Evolutionary conservation across 2,113 vertebrate species (phyloP), one percentile per base, ranked within the genome.

Genomic region (Prunella himalayana): DNA sequence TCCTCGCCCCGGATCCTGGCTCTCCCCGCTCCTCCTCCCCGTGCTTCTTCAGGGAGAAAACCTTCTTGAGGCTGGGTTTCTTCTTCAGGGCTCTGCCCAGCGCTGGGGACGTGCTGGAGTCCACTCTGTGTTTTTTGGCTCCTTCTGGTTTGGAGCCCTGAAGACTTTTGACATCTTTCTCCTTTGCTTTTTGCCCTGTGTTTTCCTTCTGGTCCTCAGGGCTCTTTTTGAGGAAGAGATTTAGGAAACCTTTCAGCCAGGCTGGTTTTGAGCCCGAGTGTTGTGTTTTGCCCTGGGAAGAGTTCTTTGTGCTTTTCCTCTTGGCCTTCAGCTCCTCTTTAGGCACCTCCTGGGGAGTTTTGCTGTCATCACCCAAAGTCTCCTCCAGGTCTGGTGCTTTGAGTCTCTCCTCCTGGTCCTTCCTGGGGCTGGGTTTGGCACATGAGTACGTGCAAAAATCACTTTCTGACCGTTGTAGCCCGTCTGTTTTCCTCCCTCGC

Each of bases 171-270:
- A 94, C 93, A 7, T 98, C 98, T 59, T 97, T 98, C 22, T 98
- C 98, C 57, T 98, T 98, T 3, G 45, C 57, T 86, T 95, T 99
- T 53, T 78, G 97, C 61, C 49, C 61, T 22, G 73, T 13, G 3
- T 87, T 95, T 33, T 98, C 98, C 20, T 97, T 98, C 68, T 97
- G 97, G 9, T 99, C 98, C 50, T 99, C 98, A 1, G 44, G 53
- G 25, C 73, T 95, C 33, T 82, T 98, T 88, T 77, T 98, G 42
- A 98, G 86, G 78, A 99, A 95, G 28, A 98, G 64, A 53, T 91
- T 98, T 13, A 99, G 3, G 11, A 99, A 1, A 3, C 17, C 94
- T 95, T 98, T 99, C 63, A 98, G 51, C 97, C 97, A 98, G 82
- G 69, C 96, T 37, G 35, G 49, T 83, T 90, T 90, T 8, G 87